These are phyloP conservation scores for Azemiops feae DNA, from an alignment of 2,113 vertebrate species.

Conservation along the genomic window DNA sequence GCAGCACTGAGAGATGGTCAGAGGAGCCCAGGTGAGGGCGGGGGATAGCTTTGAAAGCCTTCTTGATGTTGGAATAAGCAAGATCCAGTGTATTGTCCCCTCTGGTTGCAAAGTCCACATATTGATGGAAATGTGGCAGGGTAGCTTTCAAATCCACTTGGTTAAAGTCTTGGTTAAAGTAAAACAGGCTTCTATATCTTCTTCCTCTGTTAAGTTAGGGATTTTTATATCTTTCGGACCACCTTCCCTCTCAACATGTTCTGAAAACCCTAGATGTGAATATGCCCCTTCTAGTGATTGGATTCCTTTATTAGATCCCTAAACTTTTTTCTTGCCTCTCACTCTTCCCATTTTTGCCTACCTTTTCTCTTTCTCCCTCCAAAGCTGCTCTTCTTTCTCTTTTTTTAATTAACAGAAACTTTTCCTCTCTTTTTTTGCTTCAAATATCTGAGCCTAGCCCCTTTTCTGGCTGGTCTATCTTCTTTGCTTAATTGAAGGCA, in stretches of 20 bases:
- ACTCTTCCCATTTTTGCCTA: neutral
- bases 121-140: too few relatives aligned
- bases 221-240: neutral
- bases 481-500: neutral
- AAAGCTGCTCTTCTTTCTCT: neutral
- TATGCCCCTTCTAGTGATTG: neutral
- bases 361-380: neutral
- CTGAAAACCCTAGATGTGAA: neutral
- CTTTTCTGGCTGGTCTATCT: neutral
- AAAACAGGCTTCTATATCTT: neutral
- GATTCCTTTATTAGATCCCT: neutral
- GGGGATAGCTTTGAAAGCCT: too few relatives aligned
- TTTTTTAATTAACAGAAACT: neutral
- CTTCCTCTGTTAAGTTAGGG: neutral
- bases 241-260: neutral
- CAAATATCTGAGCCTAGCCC: neutral
- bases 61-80: too few relatives aligned
- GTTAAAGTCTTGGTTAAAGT: too few relatives aligned
- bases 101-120: too few relatives aligned
- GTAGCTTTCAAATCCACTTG: too few relatives aligned
- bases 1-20: too few relatives aligned
- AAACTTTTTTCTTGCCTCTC: neutral
- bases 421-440: neutral
- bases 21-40: too few relatives aligned
- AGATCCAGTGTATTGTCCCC: too few relatives aligned